These are phyloP conservation scores for Petrocephalus zakoni DNA, from an alignment of 2,113 vertebrate genomes.

Conservation along the genomic window DNA sequence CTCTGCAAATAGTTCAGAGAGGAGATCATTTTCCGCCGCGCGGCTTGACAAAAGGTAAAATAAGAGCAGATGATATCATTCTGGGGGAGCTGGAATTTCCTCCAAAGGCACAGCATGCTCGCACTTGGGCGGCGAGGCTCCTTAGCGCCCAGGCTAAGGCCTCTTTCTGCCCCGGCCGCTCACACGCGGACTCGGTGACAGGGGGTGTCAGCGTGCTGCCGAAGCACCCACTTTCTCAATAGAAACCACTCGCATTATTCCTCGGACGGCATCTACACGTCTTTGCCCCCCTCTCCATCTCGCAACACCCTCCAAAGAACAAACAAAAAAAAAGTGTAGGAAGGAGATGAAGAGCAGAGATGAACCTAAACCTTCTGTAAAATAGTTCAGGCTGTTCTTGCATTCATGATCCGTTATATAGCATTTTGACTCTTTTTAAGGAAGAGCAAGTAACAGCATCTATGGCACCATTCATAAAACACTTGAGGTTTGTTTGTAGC, in stretches of 20 bases:
- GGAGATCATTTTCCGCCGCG: slow-evolving; percentile 68
- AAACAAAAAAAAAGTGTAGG: not conserved
- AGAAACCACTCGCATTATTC: slow-evolving; percentile 15
- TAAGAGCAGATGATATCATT: slow-evolving; percentile 72
- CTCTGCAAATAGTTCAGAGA: slow-evolving; percentile 71
- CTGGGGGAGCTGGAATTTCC: slow-evolving; percentile 35
- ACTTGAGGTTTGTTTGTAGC: not conserved
- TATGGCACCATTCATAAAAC: not conserved
- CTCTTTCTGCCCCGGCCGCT: not conserved
- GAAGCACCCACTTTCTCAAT: slow-evolving; percentile 18
- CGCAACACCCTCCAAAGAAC: not conserved
- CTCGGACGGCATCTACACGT: not conserved
- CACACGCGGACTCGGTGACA: slow-evolving; percentile 16
- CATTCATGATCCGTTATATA: not conserved
- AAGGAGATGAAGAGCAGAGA: not conserved
- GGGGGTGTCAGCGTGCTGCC: slow-evolving; percentile 13
- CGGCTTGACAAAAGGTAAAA: slow-evolving; percentile 67
- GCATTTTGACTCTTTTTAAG: not conserved
- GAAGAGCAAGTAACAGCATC: not conserved
- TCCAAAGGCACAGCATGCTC: not conserved
- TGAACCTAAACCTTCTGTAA: not conserved
- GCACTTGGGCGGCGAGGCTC: slow-evolving; percentile 33
- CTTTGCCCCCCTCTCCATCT: not conserved
- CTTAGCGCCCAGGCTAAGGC: slow-evolving; percentile 29
- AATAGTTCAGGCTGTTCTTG: not conserved